Evolutionary conservation across 2,888 invertebrate species (phyloP).

Genomic region (Rhamphomyia laevipes): DNA sequence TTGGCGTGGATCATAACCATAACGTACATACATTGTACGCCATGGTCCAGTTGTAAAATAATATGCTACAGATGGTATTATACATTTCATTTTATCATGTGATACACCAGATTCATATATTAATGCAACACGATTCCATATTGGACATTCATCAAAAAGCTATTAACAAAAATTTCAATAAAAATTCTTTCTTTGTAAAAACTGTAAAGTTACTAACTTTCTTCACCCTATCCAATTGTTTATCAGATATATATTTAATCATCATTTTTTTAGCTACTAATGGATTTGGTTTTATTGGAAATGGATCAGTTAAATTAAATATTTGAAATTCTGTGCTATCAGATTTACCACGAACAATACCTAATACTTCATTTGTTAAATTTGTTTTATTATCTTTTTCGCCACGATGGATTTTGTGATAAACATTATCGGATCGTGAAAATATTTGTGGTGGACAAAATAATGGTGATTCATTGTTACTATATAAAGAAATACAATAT

Average conservation of each 20-base stretch:
- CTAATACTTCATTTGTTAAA: constrained; percentile 35
- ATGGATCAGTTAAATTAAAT: constrained; percentile 47
- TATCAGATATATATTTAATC: constrained; percentile 36
- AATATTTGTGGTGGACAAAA: constrained; percentile 69
- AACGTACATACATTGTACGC: constrained; percentile 79
- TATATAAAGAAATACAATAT: constrained; percentile 10
- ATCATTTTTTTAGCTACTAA: constrained; percentile 45
- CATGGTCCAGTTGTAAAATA: constrained; percentile 86
- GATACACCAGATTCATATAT: constrained; percentile 50
- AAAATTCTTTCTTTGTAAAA: neutral
- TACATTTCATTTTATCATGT: constrained; percentile 52
- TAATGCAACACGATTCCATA: constrained; percentile 78
- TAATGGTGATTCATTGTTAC: constrained; percentile 39
- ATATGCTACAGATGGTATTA: constrained; percentile 74
- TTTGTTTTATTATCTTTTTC: constrained; percentile 34
- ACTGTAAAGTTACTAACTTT: constrained; percentile 30
- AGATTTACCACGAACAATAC: constrained; percentile 41
- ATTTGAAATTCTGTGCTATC: constrained; percentile 49
- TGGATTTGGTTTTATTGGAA: constrained; percentile 51
- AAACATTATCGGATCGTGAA: constrained; percentile 58
- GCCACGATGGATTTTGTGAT: constrained; percentile 31
- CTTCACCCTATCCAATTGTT: constrained; percentile 40
- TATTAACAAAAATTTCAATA: constrained; percentile 23
- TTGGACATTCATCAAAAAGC: constrained; percentile 74
- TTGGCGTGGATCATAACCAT: constrained; percentile 84